Evolutionary conservation across 2,888 invertebrate species (phyloP), one percentile per base, ranked within the genome.

Genomic region (Drosophila recens): DNA sequence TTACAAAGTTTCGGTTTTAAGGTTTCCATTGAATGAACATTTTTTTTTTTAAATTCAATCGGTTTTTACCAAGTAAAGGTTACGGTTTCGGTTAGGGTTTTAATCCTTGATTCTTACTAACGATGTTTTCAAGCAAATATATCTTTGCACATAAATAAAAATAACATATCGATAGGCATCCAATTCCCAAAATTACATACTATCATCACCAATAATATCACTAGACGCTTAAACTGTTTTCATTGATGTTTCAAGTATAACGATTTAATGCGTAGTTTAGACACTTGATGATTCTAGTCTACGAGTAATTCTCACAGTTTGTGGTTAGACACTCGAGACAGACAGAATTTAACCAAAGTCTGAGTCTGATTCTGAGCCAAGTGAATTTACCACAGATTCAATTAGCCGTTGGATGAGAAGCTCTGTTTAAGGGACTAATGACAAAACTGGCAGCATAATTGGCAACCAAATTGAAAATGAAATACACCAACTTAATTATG

Each of bases 401-500:
- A 79, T 79, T 75, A 64, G 57, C 69, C 58, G 43, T 49, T 40
- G 20, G 53, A 33, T 20, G 33, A 58, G 49, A 0, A 34, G 38
- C 48, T 61, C 45, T 17, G 36, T 56, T 67, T 54, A 52, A 51
- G 69, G 53, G 53, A 57, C 45, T 57, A 61, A 58, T 33, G 78
- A 40, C 65, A 75, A 56, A 23, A 36, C 63, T 23, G 57, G 46
- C 65, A 66, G 54, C 63, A 80, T 80, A 80, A 79, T 80, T 79
- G 76, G 58, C 72, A 59, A 40, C 42, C 59, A 46, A 80, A 79
- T 77, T 67, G 81, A 71, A 78, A 80, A 67, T 74, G 68, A 74
- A 78, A 70, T 74, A 78, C 61, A 68, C 15, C 66, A 63, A 81
- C 79, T 62, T 64, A 79, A 79, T 78, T 78, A 74, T 62, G 36